Evolutionary conservation across 2,113 vertebrate species (phyloP), one percentile per base, ranked within the genome.

Genomic region (Baryphthengus martii): DNA sequence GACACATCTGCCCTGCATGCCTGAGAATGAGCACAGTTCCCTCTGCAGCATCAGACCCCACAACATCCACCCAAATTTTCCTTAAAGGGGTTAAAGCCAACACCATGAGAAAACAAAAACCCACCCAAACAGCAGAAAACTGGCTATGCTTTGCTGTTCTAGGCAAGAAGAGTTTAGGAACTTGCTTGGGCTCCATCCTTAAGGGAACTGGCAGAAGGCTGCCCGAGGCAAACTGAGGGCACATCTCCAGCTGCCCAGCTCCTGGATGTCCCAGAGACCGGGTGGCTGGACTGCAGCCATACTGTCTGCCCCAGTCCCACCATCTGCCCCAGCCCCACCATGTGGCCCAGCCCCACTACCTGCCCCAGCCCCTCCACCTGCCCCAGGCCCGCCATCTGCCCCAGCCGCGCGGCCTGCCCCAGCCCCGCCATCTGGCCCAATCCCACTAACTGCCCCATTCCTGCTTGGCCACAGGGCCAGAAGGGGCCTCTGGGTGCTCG

Each of bases 401-500:
- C 35, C 3, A 6, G 49, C 31, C 17, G 1, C 10, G n/a, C n/a
- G n/a, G n/a, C n/a, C n/a, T n/a, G n/a, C n/a, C n/a, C n/a, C n/a
- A n/a, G n/a, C n/a, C n/a, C n/a, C n/a, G n/a, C n/a, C n/a, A n/a
- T 42, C 19, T 17, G 14, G 26, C 25, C 25, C 6, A 25, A 25
- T 13, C 49, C 49, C 7, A 25, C 49, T 50, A 25, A 11, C 24
- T 25, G 25, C 24, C 72, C 35, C 3, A 6, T 42, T 26, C 17
- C 1, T 8, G 23, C 66, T 59, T 1, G 0, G 16, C 24, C n/a
- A 2, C 0, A 0, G 28, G 25, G 23, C 37, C 58, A 1, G 13
- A 2, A 12, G 9, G 28, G 42, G 8, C 3, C 14, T 47, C 37
- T 5, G 37, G 7, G 12, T 20, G 24, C 31, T 45, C 0, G 1